These are phyloP conservation scores for Zhuqinia jingwanae DNA, from an alignment of 2,888 invertebrate species.

Conservation along the genomic window DNA sequence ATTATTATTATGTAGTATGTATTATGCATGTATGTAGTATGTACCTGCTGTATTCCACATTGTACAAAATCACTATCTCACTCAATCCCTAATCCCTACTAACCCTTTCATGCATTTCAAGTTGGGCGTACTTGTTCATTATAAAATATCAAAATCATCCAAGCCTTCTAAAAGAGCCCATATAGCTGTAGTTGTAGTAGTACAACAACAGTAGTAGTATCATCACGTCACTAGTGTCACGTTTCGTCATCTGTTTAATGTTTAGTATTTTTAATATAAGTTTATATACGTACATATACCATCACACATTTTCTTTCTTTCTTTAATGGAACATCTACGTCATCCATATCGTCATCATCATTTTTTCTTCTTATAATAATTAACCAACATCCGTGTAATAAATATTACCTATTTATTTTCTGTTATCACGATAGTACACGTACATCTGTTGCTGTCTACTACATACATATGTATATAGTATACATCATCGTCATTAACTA, in stretches of 20 bases:
- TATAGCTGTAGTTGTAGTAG: neutral
- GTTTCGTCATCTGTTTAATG: too few relatives aligned
- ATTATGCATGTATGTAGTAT: too few relatives aligned
- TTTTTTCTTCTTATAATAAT: neutral
- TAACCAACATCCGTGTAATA: slow-evolving; percentile 24
- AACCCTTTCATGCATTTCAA: too few relatives aligned
- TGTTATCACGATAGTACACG: neutral
- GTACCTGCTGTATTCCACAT: too few relatives aligned
- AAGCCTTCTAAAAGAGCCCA: neutral
- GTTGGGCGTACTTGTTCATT: too few relatives aligned
- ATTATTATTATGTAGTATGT: too few relatives aligned
- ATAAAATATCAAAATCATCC: neutral
- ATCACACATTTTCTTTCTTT: neutral
- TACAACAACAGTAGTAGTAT: neutral
- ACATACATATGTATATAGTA: too few relatives aligned
- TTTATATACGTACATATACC: neutral
- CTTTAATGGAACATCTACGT: neutral
- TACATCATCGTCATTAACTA: too few relatives aligned
- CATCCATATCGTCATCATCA: neutral
- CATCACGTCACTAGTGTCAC: too few relatives aligned
- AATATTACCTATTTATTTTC: neutral
- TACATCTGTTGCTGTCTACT: slow-evolving; percentile 14
- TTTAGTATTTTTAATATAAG: too few relatives aligned
- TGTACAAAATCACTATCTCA: too few relatives aligned
- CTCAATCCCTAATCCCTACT: too few relatives aligned